A percentile compares a stretch with the other conserved stretches of the same genome.
phyloP scores from a whole-genome alignment of 2,888 invertebrate genomes.

The Leptinotarsa peninsularis region DNA sequence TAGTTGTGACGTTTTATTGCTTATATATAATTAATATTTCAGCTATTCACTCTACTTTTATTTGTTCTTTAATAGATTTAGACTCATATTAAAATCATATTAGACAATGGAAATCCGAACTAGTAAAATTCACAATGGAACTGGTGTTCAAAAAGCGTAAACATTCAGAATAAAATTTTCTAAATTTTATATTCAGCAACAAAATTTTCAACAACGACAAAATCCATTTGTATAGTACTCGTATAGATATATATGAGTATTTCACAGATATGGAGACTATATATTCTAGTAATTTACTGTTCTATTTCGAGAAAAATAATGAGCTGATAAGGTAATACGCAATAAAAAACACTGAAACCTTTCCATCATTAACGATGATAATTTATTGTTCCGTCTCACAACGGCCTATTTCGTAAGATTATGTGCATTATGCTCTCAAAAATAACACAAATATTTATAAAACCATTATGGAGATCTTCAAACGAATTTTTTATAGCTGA shows the following conservation, averaged over 20 bases:
- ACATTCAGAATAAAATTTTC: neutral
- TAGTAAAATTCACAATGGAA: too few species aligned
- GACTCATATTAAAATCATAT: too few species aligned
- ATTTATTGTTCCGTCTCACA: neutral
- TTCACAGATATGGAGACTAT: neutral
- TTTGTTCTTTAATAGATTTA: too few species aligned
- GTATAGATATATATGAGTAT: neutral
- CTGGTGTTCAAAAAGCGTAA: neutral
- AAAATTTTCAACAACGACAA: neutral
- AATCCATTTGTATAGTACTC: neutral
- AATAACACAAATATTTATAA: neutral
- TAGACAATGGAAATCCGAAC: too few species aligned
- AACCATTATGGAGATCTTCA: neutral
- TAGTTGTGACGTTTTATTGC: too few species aligned
- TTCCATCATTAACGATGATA: slow-evolving; percentile 3
- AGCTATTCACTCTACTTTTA: too few species aligned
- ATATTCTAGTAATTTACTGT: neutral
- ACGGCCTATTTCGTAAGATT: neutral
- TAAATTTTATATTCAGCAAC: neutral
- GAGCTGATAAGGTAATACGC: slow-evolving; percentile 10
- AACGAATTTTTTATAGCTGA: neutral
- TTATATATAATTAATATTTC: too few species aligned
- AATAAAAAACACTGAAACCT: neutral
- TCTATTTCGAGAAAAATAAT: neutral
- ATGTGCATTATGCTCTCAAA: neutral